Base-by-base conservation (phyloP, 1,140 invertebrate genomes). In the Scaptodrosophila lebanonensis region DNA sequence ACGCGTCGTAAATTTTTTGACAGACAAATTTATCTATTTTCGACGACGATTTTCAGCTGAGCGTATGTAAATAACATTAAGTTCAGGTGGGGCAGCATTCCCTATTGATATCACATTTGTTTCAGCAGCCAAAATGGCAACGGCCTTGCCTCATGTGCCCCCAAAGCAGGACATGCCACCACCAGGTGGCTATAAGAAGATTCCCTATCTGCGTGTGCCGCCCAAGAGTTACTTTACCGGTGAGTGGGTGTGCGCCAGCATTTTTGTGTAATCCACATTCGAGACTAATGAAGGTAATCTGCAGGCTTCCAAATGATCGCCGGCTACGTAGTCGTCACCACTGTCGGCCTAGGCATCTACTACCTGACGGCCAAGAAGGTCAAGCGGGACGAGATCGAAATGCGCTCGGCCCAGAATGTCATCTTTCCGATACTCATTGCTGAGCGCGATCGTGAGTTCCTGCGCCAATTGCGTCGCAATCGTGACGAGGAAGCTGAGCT, bases 131-230 rank as follows among this genome's bases (percentile, higher is more conserved):
- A 83, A 59, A 18, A 82, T 82, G 75, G 75, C 76, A 36, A 57
- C 75, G 62, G 75, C 70, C 35, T 58, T 82, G 75, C 70, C 66
- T 53, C 66, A 82, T 62, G 40, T 62, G 44, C 45, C 75, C 54
- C 65, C 54, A 5, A 90, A 89, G 76, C 95, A 97, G 88, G 95
- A 97, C 89, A 89, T 97, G 89, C 95, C 95, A 72, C 95, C 95
- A 59, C 87, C 89, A 42, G 94, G 94, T 62, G 95, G 95, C 40
- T 97, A 95, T 87, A 90, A 90, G 64, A 90, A 92, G 7, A 92
- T 96, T 63, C 89, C 90, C 48, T 95, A 88, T 85, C 89, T 91
- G 51, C 90, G 94, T 73, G 88, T 94, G 25, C 92, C 92, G 20
- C 90, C 94, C 2, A 93, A 90, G 87, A 87, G 88, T 53, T 90